phyloP scores from a whole-genome alignment of 1,140 invertebrate genomes.

The Temnothorax nylanderi region DNA sequence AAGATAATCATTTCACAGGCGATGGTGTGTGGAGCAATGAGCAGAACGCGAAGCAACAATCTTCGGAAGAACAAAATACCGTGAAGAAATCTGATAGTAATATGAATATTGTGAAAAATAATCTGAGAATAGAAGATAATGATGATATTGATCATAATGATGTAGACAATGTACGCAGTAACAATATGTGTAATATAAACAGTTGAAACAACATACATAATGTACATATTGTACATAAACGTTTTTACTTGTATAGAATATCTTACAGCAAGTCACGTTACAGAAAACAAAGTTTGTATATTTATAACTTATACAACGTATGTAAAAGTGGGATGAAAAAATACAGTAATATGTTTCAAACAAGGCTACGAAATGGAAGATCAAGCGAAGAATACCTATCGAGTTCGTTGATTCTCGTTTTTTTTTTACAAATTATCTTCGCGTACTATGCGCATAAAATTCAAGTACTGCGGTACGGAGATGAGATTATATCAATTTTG shows the following conservation, averaged over 20 bases:
- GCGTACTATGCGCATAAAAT: not conserved
- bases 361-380: not conserved
- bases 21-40: conserved; percentile 74
- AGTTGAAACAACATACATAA: not conserved
- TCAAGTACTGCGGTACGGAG: not conserved
- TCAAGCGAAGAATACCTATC: conserved; percentile 6
- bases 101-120: not conserved
- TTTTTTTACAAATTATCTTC: conserved; percentile 19
- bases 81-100: not conserved
- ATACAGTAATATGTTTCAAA: not conserved
- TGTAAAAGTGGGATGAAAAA: conserved; percentile 8
- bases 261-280: conserved; percentile 21
- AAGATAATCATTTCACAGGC: conserved; percentile 77
- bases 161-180: not conserved
- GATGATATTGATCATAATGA: not conserved
- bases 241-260: conserved; percentile 33
- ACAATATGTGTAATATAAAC: not conserved
- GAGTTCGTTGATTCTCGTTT: not conserved
- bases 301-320: not conserved
- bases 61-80: not conserved
- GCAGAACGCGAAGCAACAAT: not conserved
- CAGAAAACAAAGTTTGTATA: not conserved
- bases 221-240: conserved; percentile 26
- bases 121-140: not conserved
- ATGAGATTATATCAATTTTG: conserved; percentile 2